These are phyloP conservation scores for Halictus quadricinctus DNA, from an alignment of 2,888 invertebrate genomes.

Conservation along the genomic window DNA sequence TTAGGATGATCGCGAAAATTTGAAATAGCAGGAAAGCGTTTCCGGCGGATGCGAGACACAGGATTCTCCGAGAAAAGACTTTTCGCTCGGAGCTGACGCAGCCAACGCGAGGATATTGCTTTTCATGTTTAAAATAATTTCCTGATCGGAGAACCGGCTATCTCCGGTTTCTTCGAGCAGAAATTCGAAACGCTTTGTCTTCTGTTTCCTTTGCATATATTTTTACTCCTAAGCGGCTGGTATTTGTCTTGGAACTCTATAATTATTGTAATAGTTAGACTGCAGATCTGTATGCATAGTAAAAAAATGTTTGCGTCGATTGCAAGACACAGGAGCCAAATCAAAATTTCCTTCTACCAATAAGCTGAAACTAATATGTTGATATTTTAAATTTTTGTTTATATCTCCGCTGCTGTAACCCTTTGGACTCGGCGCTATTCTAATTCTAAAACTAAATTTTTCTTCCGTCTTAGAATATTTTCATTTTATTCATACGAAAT, in stretches of 20 bases:
- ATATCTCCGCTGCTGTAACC: too few relatives aligned
- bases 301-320: too few relatives aligned
- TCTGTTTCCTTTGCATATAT: not conserved
- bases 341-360: too few relatives aligned
- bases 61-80: not conserved
- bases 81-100: slow-evolving; percentile 12
- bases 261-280: not conserved
- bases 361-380: too few relatives aligned
- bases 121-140: slow-evolving; percentile 3
- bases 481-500: too few relatives aligned
- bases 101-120: not conserved
- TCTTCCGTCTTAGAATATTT: too few relatives aligned
- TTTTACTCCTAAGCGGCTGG: not conserved
- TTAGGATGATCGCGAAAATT: not conserved
- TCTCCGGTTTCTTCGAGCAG: not conserved
- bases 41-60: not conserved
- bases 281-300: too few relatives aligned
- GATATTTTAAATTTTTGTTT: too few relatives aligned
- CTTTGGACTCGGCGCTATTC: too few relatives aligned
- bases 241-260: not conserved
- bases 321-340: too few relatives aligned
- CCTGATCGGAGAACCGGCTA: not conserved
- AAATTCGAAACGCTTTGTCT: not conserved
- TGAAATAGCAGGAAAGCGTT: not conserved
- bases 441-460: too few relatives aligned